Percentiles rank a stretch among this genome's conserved stretches.
Conservation (phyloP, 1,140 invertebrate species). For the Aphelinus atriplicis region DNA sequence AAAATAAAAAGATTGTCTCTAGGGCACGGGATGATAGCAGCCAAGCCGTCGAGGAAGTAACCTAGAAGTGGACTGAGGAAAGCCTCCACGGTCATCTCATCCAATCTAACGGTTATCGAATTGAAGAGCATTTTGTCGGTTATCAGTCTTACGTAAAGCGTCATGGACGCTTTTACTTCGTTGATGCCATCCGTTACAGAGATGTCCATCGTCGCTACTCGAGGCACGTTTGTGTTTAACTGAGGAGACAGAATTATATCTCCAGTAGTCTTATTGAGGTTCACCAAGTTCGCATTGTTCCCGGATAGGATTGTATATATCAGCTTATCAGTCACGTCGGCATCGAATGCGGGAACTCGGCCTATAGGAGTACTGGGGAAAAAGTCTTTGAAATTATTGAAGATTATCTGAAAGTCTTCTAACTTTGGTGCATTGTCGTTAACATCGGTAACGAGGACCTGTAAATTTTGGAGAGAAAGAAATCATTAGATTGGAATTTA, state of each 20-base stretch:
- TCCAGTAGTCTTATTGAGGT: conserved; percentile 85
- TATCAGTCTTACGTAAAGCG: conserved; percentile 87
- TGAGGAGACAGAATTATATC: conserved; percentile 89
- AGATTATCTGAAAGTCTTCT: conserved; percentile 92
- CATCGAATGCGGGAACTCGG: conserved; percentile 90
- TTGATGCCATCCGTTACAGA: conserved; percentile 93
- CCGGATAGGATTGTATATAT: conserved; percentile 87
- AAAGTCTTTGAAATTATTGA: conserved; percentile 95
- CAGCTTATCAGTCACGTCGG: conserved; percentile 88
- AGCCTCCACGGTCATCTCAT: conserved; percentile 91
- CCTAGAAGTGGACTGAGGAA: conserved; percentile 91
- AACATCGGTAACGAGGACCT: conserved; percentile 86
- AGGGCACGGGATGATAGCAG: conserved; percentile 90
- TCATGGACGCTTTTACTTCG: conserved; percentile 90
- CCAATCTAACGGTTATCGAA: conserved; percentile 92
- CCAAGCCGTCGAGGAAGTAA: conserved; percentile 91
- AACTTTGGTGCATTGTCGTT: conserved; percentile 93
- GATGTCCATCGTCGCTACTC: conserved; percentile 92
- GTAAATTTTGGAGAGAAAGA: neutral
- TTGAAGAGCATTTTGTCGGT: conserved; percentile 95
- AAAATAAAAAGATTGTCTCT: conserved; percentile 94
- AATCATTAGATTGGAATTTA: neutral
- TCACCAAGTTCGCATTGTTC: conserved; percentile 91
- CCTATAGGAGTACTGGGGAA: conserved; percentile 92
- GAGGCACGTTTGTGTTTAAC: conserved; percentile 95